These are phyloP conservation scores for Phorcus lineatus DNA, from an alignment of 2,888 invertebrate genomes.

Conservation along the genomic window DNA sequence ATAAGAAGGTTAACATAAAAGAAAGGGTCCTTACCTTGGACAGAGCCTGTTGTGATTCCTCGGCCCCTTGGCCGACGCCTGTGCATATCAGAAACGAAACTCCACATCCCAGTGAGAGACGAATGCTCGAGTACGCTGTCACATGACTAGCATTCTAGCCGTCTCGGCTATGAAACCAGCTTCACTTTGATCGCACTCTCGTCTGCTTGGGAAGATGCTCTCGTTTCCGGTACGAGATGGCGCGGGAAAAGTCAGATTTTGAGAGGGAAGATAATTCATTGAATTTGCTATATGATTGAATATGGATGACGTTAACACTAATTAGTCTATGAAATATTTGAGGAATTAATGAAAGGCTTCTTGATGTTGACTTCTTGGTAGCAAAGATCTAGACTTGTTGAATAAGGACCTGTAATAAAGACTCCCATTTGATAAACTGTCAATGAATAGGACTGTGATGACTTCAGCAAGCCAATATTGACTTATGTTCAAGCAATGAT, in stretches of 20 bases:
- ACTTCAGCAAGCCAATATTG: too few species aligned
- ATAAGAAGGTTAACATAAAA: neutral
- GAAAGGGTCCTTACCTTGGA: neutral
- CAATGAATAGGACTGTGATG: too few species aligned
- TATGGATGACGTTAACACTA: too few species aligned
- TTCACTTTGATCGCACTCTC: neutral
- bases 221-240: neutral
- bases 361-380: too few species aligned
- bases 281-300: too few species aligned
- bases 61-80: neutral
- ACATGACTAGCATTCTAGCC: conserved; percentile 3
- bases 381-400: too few species aligned
- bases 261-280: too few species aligned
- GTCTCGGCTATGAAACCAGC: neutral
- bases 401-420: too few species aligned
- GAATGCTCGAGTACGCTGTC: neutral
- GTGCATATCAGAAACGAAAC: conserved; percentile 7
- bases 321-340: too few species aligned
- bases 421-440: too few species aligned
- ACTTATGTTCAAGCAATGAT: too few species aligned
- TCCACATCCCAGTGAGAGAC: neutral
- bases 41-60: neutral
- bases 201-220: conserved; percentile 3
- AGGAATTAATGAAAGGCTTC: too few species aligned
- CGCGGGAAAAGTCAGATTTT: conserved; percentile 6